Conservation (phyloP, 2,888 invertebrate genomes). For the Hyppa rectilinea region DNA sequence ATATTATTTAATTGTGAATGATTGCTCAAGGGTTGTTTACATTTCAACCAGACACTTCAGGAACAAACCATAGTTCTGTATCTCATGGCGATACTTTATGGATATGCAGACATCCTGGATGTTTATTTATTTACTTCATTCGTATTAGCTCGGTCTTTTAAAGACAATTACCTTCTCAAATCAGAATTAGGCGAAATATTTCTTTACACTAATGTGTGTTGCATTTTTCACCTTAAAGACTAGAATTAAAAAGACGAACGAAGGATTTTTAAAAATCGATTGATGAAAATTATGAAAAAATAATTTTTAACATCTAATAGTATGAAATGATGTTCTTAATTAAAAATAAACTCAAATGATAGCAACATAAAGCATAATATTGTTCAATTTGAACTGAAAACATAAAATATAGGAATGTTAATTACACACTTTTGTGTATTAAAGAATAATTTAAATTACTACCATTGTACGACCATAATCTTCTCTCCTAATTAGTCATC, state of each 20-base stretch:
- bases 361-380: slow-evolving; percentile 1
- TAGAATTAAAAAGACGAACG: slow-evolving; percentile 33
- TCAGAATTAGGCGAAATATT: slow-evolving; percentile 1
- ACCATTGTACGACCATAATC: slow-evolving; percentile 6
- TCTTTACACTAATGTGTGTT: neutral
- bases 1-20: neutral
- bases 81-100: neutral
- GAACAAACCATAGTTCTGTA: neutral
- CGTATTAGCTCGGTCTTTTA: neutral
- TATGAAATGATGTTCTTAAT: neutral
- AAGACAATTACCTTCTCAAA: neutral
- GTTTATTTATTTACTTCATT: neutral
- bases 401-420: slow-evolving; percentile 19
- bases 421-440: neutral
- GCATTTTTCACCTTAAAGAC: slow-evolving; percentile 32
- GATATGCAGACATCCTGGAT: slow-evolving; percentile 42
- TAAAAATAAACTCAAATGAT: neutral
- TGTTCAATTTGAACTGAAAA: slow-evolving; percentile 27
- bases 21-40: neutral
- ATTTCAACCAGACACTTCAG: neutral
- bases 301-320: neutral
- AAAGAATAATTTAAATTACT: slow-evolving; percentile 6
- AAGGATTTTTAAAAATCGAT: neutral
- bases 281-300: neutral
- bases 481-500: slow-evolving; percentile 10